These are phyloP conservation scores for Pristis pectinata DNA, from an alignment of 2,797 vertebrate species.

Conservation along the genomic window DNA sequence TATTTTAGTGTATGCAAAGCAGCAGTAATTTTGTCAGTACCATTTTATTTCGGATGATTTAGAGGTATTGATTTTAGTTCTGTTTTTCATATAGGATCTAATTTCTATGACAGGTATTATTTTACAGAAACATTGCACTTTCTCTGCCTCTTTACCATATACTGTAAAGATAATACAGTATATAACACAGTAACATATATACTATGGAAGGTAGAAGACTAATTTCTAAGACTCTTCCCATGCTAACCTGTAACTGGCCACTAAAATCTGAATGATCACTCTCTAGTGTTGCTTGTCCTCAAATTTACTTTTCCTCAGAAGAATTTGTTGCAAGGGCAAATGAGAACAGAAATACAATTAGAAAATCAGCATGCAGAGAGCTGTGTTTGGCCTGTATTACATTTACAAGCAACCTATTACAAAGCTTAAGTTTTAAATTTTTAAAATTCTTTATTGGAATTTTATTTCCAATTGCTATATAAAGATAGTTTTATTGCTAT, in stretches of 20 bases:
- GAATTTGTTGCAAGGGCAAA: not conserved
- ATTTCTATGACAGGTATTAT: not conserved
- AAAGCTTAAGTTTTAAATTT: not conserved
- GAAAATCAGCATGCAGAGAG: not conserved
- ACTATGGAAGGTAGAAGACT: not conserved
- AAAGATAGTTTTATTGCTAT: not conserved
- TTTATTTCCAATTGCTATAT: not conserved
- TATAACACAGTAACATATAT: not conserved
- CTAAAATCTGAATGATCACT: not conserved
- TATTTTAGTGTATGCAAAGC: not conserved
- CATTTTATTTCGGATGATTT: not conserved
- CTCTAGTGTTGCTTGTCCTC: not conserved
- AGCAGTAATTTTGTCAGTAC: not conserved
- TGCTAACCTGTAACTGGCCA: not conserved
- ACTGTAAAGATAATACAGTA: not conserved
- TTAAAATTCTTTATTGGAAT: not conserved
- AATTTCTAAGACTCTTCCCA: not conserved
- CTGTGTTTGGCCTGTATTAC: not conserved
- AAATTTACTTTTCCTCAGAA: not conserved
- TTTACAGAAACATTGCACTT: not conserved
- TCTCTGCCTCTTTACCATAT: not conserved
- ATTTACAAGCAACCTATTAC: not conserved
- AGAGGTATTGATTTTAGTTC: not conserved
- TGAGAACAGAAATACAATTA: not conserved
- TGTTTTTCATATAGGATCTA: not conserved